phyloP scores from a whole-genome alignment of 2,797 vertebrate genomes.

The Epinephelus coioides region DNA sequence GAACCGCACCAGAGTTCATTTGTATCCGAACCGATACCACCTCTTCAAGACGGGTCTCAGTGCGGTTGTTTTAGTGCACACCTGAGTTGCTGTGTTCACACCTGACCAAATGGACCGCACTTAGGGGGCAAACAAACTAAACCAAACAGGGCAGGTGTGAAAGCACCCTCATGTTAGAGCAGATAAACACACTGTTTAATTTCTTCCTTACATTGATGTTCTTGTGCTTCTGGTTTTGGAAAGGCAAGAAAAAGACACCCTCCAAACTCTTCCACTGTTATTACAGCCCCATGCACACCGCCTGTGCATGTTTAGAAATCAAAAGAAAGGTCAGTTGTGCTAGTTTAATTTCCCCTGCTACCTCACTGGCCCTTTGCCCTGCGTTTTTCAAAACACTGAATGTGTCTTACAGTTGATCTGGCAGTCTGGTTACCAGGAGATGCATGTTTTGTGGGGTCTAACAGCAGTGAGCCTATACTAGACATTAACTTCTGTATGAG shows the following conservation, averaged over 20 bases:
- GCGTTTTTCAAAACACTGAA: background rate
- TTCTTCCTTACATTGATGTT: background rate
- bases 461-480: background rate
- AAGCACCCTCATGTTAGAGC: too few relatives aligned
- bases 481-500: constrained; percentile 1
- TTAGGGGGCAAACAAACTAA: too few relatives aligned
- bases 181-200: too few relatives aligned
- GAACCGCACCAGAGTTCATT: too few relatives aligned
- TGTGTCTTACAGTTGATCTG: background rate
- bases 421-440: background rate
- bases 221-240: background rate
- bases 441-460: background rate
- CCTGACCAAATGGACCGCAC: too few relatives aligned
- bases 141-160: too few relatives aligned
- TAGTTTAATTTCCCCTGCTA: background rate
- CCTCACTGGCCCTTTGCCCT: background rate
- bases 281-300: background rate
- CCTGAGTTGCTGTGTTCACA: too few relatives aligned
- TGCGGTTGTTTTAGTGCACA: too few relatives aligned
- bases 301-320: background rate
- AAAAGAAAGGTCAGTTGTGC: background rate
- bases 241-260: background rate
- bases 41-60: too few relatives aligned
- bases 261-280: background rate
- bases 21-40: too few relatives aligned